Evolutionary conservation across 2,113 vertebrate species (phyloP).

Genomic region (Orcinus orca): DNA sequence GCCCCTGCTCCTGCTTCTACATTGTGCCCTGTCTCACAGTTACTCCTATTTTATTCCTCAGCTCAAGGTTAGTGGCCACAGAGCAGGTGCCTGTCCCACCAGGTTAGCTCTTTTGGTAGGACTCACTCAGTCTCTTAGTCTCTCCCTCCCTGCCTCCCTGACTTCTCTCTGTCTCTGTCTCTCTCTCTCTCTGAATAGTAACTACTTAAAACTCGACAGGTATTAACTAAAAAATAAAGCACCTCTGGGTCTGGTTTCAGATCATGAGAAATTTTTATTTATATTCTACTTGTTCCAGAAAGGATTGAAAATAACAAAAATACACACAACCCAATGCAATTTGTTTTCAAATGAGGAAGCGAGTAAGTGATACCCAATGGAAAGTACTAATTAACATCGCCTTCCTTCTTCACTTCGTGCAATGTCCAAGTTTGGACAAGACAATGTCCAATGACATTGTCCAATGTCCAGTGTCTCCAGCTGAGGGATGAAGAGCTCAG

Average conservation of each 20-base stretch:
- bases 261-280: neutral
- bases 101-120: too few species aligned
- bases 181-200: neutral
- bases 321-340: neutral
- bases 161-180: neutral
- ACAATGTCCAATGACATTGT: too few species aligned
- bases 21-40: accelerated
- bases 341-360: conserved; percentile 3
- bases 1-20: neutral
- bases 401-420: neutral
- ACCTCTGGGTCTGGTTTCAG: neutral
- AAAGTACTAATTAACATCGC: neutral
- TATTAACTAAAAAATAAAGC: neutral
- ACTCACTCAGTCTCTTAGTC: too few species aligned
- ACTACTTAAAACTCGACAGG: neutral
- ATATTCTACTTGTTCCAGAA: neutral
- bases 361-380: neutral
- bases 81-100: neutral
- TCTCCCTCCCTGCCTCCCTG: too few species aligned
- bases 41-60: neutral
- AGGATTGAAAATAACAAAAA: conserved; percentile 17
- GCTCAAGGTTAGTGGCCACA: neutral
- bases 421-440: neutral
- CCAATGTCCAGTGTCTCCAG: too few species aligned
- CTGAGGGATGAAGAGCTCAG: neutral